Conservation (phyloP, 1,140 invertebrate species). For the Aphis craccivora region DNA sequence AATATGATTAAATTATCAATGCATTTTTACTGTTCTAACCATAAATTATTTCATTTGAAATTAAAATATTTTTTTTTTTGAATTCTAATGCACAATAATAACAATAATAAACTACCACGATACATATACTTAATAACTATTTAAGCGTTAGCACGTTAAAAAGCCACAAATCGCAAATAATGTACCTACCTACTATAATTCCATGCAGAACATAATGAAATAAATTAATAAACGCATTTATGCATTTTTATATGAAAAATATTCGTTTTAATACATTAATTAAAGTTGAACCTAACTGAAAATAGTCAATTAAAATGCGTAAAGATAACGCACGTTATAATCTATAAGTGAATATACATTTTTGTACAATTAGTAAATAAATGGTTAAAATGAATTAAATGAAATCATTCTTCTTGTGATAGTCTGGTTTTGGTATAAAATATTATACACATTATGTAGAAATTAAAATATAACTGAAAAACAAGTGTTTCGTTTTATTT, state of each 20-base stretch:
- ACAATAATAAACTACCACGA: neutral
- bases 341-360: neutral
- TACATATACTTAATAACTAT: neutral
- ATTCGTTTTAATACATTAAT: neutral
- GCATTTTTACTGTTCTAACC: neutral
- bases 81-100: neutral
- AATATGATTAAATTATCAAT: neutral
- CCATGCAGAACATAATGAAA: neutral
- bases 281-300: neutral
- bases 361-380: neutral
- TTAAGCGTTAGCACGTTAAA: neutral
- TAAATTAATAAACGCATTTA: neutral
- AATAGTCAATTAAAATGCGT: neutral
- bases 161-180: neutral
- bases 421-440: neutral
- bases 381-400: neutral
- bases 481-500: neutral
- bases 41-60: neutral
- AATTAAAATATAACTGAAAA: neutral
- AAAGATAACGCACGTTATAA: neutral
- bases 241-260: neutral
- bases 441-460: neutral
- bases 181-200: neutral
- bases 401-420: neutral
- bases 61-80: neutral